These are phyloP conservation scores for Casuarius casuarius DNA, from an alignment of 2,113 vertebrate genomes.

Conservation along the genomic window DNA sequence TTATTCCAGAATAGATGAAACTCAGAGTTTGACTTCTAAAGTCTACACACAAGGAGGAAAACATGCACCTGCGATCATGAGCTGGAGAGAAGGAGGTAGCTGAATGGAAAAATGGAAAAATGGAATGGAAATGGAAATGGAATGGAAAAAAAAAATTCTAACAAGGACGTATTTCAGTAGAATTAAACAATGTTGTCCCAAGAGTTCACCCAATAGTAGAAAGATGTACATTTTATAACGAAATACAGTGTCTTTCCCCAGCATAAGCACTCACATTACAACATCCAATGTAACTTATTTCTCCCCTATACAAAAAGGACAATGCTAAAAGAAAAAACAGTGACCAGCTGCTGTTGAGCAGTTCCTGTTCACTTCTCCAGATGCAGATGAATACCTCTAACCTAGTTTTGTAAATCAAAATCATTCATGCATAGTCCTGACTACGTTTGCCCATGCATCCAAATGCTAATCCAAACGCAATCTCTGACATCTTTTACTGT, in stretches of 20 bases:
- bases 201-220: not conserved
- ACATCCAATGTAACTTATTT: not conserved
- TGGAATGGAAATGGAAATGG: too few species aligned
- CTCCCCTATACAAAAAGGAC: not conserved
- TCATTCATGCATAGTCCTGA: not conserved
- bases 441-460: not conserved
- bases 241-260: not conserved
- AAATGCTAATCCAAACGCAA: not conserved
- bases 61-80: not conserved
- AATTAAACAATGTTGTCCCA: not conserved
- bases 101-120: not conserved
- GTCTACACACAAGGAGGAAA: not conserved
- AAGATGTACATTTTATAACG: not conserved
- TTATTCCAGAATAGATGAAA: not conserved
- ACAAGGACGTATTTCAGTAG: not conserved
- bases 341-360: not conserved
- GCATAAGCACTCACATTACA: not conserved
- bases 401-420: constrained; percentile 27
- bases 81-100: not conserved
- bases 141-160: not conserved
- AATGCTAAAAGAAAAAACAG: constrained; percentile 15
- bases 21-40: not conserved
- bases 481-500: not conserved
- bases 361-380: not conserved
- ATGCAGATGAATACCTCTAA: constrained; percentile 1